Base-by-base conservation (phyloP, 2,797 vertebrate genomes). In the Anabas testudineus region DNA sequence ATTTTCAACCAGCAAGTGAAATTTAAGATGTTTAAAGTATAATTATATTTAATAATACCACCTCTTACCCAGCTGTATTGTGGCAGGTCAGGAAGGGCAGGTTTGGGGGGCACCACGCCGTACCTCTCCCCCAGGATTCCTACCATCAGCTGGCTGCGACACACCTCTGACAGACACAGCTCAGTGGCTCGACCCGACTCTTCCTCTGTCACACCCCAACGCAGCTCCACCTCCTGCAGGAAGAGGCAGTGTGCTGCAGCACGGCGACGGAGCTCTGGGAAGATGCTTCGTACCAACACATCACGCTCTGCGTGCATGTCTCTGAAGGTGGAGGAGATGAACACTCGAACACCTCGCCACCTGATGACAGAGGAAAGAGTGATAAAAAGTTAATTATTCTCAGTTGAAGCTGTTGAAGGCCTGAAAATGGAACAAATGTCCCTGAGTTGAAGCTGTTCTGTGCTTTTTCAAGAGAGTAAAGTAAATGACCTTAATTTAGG, bases 251-350 rank as follows among this genome's bases (percentile, higher is more conserved):
- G 91, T 0, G 78, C 70, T 0, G 95, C 94, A 0, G 90, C 95
- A 0, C 94, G 92, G 0, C 95, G 93, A 2, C 95, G 93, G 16
- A 98, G 89, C 65, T 96, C 95, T 0, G 96, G 96, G 80, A 98
- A 94, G 53, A 98, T 91, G 0, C 82, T 87, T 4, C 91, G 93
- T 55, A 96, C 93, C 77, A 98, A 71, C 59, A 96, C 46, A 78
- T 97, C 95, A 0, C 97, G 92, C 86, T 98, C 97, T 0, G 94
- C 92, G 0, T 96, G 95, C 96, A 97, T 97, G 91, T 98, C 97
- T 64, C 95, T 93, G 86, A 98, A 97, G 12, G 97, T 97, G 65
- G 96, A 98, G 13, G 97, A 98, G 83, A 98, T 91, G 51, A 98
- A 98, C 7, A 97, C 89, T 0, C 95, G 94, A 16, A 97, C 76